phyloP scores from a whole-genome alignment of 2,797 vertebrate species.

The Falco novaeseelandiae region DNA sequence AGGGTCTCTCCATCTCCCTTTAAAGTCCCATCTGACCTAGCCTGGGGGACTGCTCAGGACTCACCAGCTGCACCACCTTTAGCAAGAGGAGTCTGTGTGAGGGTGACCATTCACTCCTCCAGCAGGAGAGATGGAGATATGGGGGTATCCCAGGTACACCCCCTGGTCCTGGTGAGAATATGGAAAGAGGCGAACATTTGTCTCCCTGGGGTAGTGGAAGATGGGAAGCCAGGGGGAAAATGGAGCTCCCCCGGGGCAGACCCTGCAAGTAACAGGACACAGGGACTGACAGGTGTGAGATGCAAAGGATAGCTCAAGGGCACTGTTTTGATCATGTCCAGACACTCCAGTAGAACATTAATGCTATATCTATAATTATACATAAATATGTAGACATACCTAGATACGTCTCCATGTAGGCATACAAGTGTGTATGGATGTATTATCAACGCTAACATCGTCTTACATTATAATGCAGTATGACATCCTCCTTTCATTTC shows the following conservation, averaged over 20 bases:
- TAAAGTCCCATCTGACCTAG: background rate
- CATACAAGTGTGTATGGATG: background rate
- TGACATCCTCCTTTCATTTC: background rate
- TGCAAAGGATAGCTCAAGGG: background rate
- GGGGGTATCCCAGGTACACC: background rate
- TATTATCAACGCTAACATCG: background rate
- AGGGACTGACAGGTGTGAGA: background rate
- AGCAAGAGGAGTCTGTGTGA: background rate
- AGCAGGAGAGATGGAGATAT: background rate
- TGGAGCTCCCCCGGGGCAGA: background rate
- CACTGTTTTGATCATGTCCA: background rate
- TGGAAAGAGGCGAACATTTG: background rate
- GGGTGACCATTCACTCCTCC: fast-evolving
- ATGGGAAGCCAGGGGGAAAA: background rate
- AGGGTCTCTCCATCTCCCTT: background rate
- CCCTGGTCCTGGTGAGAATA: background rate
- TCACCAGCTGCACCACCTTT: background rate
- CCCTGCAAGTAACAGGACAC: background rate
- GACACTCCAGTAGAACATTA: background rate
- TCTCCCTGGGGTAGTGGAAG: background rate
- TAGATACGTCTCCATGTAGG: background rate
- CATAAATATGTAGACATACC: background rate
- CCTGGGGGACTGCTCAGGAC: background rate
- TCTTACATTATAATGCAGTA: background rate
- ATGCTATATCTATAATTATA: background rate